These are phyloP conservation scores for Crotophaga sulcirostris DNA, from an alignment of 2,113 vertebrate species.

Conservation along the genomic window DNA sequence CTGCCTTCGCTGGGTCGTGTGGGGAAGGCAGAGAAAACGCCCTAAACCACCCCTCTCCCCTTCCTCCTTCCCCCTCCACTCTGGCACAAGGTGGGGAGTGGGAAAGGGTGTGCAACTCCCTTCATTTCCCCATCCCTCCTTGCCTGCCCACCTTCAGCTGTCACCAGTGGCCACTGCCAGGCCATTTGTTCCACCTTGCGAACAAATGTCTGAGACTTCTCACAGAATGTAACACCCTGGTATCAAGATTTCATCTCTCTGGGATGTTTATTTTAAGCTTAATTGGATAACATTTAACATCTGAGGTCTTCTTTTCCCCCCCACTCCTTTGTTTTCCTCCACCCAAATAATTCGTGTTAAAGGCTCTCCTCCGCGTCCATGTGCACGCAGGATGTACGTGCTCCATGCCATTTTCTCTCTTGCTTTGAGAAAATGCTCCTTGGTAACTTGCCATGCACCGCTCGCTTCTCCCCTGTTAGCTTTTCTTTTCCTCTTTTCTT, in stretches of 20 bases:
- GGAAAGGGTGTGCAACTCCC: neutral
- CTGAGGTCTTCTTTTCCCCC: constrained; percentile 35
- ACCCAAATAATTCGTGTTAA: neutral
- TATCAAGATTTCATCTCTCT: constrained; percentile 59
- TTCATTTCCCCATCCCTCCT: neutral
- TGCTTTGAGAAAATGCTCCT: constrained; percentile 32
- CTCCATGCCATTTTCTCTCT: constrained; percentile 35
- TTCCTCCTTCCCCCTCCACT: neutral
- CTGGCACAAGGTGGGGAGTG: neutral
- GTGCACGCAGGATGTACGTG: constrained; percentile 37
- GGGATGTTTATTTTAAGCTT: constrained; percentile 70
- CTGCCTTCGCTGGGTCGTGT: neutral
- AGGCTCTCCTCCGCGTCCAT: neutral
- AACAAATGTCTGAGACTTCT: constrained; percentile 60
- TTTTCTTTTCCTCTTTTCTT: constrained; percentile 41
- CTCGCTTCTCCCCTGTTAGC: neutral
- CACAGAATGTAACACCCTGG: constrained; percentile 17
- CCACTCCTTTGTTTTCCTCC: neutral
- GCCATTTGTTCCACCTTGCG: neutral
- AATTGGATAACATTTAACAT: constrained; percentile 77
- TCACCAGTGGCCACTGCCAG: neutral
- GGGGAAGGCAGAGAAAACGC: constrained; percentile 32
- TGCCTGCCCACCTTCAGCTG: neutral
- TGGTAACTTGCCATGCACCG: constrained; percentile 1
- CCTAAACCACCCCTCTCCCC: neutral